Evolutionary conservation across 2,113 vertebrate genomes (phyloP), one percentile per base, ranked within the genome.

Genomic region (Poeciliopsis retropinna): DNA sequence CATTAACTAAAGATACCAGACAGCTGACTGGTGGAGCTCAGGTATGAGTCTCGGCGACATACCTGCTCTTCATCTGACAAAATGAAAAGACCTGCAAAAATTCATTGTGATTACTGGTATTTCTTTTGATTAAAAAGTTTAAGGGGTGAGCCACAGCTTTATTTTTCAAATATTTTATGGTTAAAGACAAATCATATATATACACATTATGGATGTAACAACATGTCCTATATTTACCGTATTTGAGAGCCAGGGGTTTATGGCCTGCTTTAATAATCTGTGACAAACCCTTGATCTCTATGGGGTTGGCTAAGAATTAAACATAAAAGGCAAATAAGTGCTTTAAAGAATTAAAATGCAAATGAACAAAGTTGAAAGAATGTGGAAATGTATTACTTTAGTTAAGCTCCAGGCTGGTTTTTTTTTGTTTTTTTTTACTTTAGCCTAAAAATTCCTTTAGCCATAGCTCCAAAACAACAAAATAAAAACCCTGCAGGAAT

Each of bases 1-100:
- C 78, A 81, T 85, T 78, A 83, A 73, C 34, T 12, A 41, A 0
- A 34, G 64, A 12, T 68, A 73, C 89, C 83, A 79, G 84, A 80
- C 81, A 80, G 74, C 75, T 32, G 61, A 76, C 70, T 86, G 77
- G 72, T 76, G 71, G 6, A 51, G 69, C 73, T 25, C 22, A 63
- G 66, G 31, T 69, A 31, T 15, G 51, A 60, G 3, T 14, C 19
- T 29, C 39, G 66, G 39, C 25, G 25, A 32, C 14, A 3, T 10
- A 64, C 37, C 64, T 17, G 14, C 15, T 44, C 15, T 19, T 28
- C 3, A 17, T 8, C 37, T 15, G 6, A 65, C 54, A 28, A 28
- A 13, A 31, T n/a, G 9, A 13, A 3, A 69, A 60, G 28, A 57
- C 6, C 32, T 34, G 51, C 57, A 13, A 60, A 10, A 22, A 60